Base-by-base conservation (phyloP, 2,113 vertebrate genomes). In the Stictonetta naevosa region DNA sequence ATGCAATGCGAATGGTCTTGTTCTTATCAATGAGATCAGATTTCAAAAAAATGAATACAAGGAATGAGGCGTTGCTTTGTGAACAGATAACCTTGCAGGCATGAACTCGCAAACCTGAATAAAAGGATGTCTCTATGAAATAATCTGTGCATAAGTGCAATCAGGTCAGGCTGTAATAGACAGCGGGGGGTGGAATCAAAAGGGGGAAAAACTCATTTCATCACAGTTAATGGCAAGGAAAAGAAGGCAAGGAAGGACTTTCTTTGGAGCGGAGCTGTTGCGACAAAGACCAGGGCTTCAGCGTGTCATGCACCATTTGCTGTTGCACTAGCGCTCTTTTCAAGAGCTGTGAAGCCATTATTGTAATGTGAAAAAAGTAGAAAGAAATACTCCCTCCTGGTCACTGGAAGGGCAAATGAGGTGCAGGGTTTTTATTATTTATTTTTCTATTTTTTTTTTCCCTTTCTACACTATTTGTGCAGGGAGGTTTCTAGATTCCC, bases 391-490 rank as follows among this genome's bases (percentile, higher is more conserved):
- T 98, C 98, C 98, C 98, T 97, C 97, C 96, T 98, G 98, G 98
- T 98, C 97, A 98, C 95, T 96, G 97, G 98, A 99, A 99, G 99
- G 99, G 98, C 98, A 95, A 98, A 98, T 97, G 98, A 98, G 98
- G 98, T 98, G 98, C 95, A 94, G 73, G 62, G n/a, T 44, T 58
- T 84, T 84, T 91, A 91, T 71, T 63, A 79, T 18, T 8, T 56
- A 53, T 42, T 14, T 16, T 0, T 4, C 8, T 26, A 13, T n/a
- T 21, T 50, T 60, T 63, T 63, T 63, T 28, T 17, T 4, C 31
- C 7, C 5, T 12, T 22, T 85, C 93, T 69, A 38, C 63, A 38
- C 74, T 95, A 60, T 95, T 97, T 96, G 95, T 94, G 81, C 95
- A 95, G 90, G 73, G 93, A 95, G 83, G 97, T 98, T 97, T 97